Percentiles rank a stretch among this genome's conserved stretches.
Conservation (phyloP, 1,140 invertebrate genomes). For the Artemia franciscana region DNA sequence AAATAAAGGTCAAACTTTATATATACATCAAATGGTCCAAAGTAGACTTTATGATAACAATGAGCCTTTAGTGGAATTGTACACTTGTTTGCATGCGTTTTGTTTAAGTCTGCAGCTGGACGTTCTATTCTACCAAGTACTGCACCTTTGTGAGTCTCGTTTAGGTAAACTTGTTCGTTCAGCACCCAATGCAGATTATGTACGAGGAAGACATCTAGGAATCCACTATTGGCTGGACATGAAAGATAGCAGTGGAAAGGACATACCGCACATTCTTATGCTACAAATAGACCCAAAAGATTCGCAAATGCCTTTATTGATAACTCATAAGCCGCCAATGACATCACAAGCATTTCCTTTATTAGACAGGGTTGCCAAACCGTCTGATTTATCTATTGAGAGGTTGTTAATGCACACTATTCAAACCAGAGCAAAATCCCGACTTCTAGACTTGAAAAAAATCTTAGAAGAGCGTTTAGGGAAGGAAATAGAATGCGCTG, state of each 20-base stretch:
- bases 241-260: slow-evolving; percentile 36
- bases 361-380: slow-evolving; percentile 50
- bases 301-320: slow-evolving; percentile 44
- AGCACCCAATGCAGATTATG: slow-evolving; percentile 65
- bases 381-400: slow-evolving; percentile 79
- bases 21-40: slow-evolving; percentile 75
- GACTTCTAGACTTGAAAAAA: slow-evolving; percentile 57
- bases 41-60: slow-evolving; percentile 55
- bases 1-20: slow-evolving; percentile 71
- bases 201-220: slow-evolving; percentile 58
- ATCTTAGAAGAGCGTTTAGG: slow-evolving; percentile 41
- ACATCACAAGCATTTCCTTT: slow-evolving; percentile 41
- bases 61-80: slow-evolving; percentile 57
- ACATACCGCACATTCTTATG: slow-evolving; percentile 61
- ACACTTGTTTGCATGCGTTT: slow-evolving; percentile 72
- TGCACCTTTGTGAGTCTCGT: slow-evolving; percentile 59
- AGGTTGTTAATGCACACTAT: slow-evolving; percentile 89
- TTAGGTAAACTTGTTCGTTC: slow-evolving; percentile 53
- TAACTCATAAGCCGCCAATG: slow-evolving; percentile 66
- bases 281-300: slow-evolving; percentile 67
- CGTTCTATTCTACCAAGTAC: slow-evolving; percentile 38
- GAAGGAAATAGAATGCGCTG: slow-evolving; percentile 41
- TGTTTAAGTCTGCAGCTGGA: slow-evolving; percentile 86
- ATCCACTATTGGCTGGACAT: slow-evolving; percentile 76
- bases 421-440: slow-evolving; percentile 61